Evolutionary conservation across 1,140 invertebrate genomes (phyloP).

Genomic region (Papilio aristodemus): DNA sequence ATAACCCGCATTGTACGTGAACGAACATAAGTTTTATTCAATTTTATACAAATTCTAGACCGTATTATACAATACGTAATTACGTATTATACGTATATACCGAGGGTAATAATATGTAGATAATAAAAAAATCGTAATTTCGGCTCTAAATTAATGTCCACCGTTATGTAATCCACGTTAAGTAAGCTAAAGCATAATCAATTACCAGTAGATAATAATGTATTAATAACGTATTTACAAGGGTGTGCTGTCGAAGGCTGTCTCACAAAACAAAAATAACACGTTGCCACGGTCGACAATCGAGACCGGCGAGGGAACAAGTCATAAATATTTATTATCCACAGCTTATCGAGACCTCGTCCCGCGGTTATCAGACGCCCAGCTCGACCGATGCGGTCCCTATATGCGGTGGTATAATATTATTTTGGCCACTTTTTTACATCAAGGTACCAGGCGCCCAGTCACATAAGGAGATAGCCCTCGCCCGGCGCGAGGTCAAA

Average conservation of each 20-base stretch:
- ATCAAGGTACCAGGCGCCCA: constrained; percentile 38
- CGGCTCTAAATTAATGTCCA: not conserved
- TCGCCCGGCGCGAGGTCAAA: constrained; percentile 23
- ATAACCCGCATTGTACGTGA: not conserved
- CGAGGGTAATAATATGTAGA: too few relatives aligned
- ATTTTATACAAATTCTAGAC: not conserved
- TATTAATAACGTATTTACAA: not conserved
- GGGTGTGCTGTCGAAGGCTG: not conserved
- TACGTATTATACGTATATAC: too few relatives aligned
- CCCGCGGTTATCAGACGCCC: constrained; percentile 2
- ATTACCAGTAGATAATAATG: not conserved
- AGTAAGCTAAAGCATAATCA: too few relatives aligned
- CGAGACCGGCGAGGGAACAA: not conserved
- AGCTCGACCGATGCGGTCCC: not conserved
- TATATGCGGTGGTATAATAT: constrained; percentile 21
- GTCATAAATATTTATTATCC: constrained; percentile 10
- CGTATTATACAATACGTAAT: too few relatives aligned
- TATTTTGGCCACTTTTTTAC: constrained; percentile 36
- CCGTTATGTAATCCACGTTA: too few relatives aligned
- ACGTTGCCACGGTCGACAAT: constrained; percentile 4
- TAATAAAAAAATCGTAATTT: not conserved
- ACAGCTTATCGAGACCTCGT: not conserved
- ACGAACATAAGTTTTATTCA: not conserved
- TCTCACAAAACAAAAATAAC: not conserved
- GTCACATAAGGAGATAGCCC: constrained; percentile 41